Base-by-base conservation (phyloP, 2,113 vertebrate species). In the Mus spicilegus region DNA sequence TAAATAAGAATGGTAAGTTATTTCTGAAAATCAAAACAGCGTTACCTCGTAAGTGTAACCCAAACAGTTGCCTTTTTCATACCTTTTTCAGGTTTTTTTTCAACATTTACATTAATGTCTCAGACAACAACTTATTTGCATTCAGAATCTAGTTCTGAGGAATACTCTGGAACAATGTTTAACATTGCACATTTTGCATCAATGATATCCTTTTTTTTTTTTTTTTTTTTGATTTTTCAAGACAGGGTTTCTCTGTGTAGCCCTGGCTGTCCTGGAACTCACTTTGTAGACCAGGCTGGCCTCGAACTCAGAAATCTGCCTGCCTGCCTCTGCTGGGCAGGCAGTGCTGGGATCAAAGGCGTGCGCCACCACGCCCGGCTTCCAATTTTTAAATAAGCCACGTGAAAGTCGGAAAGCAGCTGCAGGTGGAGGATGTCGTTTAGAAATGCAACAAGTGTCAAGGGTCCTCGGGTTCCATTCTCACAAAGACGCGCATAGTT, bases 351-450 rank as follows among this genome's bases (percentile, higher is more conserved):
- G 42, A 42, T 42, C 3, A 42, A 42, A 42, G 42, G 42, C 42
- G 42, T 42, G 42, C 3, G 42, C 42, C 42, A 42, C 42, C 42
- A 42, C 42, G 42, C 42, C 2, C 2, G 42, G 42, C 42, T 42
- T 42, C n/a, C 61, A 82, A 93, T 54, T 87, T 39, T 13, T 73
- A 91, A 94, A 77, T 82, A 92, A 91, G 84, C 11, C 86, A 72
- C 11, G 9, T 36, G 20, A 94, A 97, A 87, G 86, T 2, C 65
- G 33, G 13, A 16, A 36, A 51, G 12, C 19, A 5, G 10, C 46
- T n/a, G 33, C 9, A 42, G 33, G n/a, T 76, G 7, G 8, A 77
- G 22, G 69, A 77, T 42, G 1, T 1, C 56, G 39, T 63, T 89
- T 80, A 72, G 46, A 90, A 78, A 1, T 73, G 16, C 6, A 54